Evolutionary conservation across 2,113 vertebrate species (phyloP).

Genomic region (Strix aluco): DNA sequence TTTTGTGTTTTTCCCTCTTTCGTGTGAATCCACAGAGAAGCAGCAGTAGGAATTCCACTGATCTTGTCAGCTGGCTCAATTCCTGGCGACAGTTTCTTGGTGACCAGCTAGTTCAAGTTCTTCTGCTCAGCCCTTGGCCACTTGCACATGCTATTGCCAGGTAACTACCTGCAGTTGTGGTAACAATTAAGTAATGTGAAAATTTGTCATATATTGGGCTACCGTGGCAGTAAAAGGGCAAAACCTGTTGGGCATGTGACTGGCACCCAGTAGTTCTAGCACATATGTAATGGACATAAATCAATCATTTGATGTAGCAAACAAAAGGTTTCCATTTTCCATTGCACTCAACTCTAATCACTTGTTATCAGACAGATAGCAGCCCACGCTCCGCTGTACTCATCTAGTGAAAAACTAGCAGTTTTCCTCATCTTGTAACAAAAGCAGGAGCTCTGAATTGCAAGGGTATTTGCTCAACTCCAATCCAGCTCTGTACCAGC

Average conservation of each 20-base stretch:
- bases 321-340: not conserved
- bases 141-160: not conserved
- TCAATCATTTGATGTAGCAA: not conserved
- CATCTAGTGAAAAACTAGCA: not conserved
- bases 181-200: not conserved
- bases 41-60: not conserved
- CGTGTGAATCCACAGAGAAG: not conserved
- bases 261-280: not conserved
- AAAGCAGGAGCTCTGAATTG: not conserved
- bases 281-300: not conserved
- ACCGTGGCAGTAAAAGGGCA: not conserved
- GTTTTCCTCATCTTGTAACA: not conserved
- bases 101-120: not conserved
- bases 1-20: no score
- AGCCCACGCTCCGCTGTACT: not conserved
- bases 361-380: not conserved
- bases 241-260: not conserved
- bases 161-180: not conserved
- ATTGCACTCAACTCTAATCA: not conserved
- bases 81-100: not conserved
- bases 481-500: not conserved
- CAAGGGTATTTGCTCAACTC: not conserved
- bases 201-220: not conserved
- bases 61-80: not conserved
- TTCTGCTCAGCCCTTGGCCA: not conserved